Conservation (phyloP, 2,113 vertebrate genomes). For the Dermatemys mawii region DNA sequence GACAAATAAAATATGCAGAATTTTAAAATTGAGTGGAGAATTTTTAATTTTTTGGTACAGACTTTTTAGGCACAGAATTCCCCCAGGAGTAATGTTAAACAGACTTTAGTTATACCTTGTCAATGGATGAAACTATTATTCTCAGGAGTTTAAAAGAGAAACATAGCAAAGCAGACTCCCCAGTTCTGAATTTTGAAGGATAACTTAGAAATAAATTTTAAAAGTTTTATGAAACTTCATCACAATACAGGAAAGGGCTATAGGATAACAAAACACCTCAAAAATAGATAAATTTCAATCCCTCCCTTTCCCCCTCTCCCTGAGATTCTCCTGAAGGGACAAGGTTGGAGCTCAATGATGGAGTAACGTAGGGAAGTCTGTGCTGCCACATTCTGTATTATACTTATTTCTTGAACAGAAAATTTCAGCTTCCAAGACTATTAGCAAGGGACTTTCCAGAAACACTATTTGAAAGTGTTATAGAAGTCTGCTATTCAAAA, state of each 20-base stretch:
- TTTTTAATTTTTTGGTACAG: too few relatives aligned
- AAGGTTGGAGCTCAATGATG: neutral
- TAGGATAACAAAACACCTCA: neutral
- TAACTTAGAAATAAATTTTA: neutral
- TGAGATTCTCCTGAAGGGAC: neutral
- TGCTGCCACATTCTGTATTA: neutral
- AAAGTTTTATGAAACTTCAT: neutral
- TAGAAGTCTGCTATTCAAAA: neutral
- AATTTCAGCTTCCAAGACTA: neutral
- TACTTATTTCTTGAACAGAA: neutral
- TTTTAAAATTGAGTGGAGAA: too few relatives aligned
- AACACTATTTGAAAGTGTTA: neutral
- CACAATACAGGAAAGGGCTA: neutral
- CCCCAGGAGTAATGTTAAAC: too few relatives aligned
- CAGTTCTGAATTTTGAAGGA: neutral
- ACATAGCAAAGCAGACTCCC: neutral
- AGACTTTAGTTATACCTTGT: neutral
- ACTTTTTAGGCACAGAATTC: too few relatives aligned
- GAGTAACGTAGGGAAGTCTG: neutral
- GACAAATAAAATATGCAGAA: too few relatives aligned
- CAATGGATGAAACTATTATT: neutral
- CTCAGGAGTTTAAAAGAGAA: neutral
- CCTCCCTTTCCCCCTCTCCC: too few relatives aligned
- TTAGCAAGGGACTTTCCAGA: neutral
- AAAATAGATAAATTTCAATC: neutral